Evolutionary conservation across 2,888 invertebrate genomes (phyloP).

Genomic region (Drepana falcataria): DNA sequence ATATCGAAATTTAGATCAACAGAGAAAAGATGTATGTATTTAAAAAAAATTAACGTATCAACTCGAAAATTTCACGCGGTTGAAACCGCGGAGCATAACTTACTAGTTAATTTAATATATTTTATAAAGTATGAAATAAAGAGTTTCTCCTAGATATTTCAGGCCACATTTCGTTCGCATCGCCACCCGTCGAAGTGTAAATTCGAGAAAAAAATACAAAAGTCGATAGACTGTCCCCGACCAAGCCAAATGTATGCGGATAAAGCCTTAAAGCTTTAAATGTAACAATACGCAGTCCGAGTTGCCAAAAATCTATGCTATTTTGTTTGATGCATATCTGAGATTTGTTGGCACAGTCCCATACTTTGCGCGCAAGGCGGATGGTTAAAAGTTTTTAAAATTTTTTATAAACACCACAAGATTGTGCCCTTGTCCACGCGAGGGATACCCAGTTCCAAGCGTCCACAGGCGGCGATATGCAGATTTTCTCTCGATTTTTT

Average conservation of each 20-base stretch:
- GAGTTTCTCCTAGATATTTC: background rate
- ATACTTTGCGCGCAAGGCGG: background rate
- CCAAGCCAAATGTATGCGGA: constrained; percentile 25
- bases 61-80: no score
- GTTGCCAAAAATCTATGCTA: constrained; percentile 34
- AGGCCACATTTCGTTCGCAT: constrained; percentile 2
- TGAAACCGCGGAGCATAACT: no score
- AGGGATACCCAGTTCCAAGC: no score
- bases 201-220: constrained; percentile 15
- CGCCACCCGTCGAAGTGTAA: constrained; percentile 11
- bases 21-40: no score
- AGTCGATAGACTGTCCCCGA: constrained; percentile 24
- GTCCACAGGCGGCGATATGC: no score
- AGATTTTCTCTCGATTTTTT: no score
- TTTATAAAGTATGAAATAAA: no score
- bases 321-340: constrained; percentile 49
- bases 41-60: no score
- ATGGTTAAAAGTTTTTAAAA: background rate
- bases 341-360: background rate
- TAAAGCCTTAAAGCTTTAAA: constrained; percentile 46
- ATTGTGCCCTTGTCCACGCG: no score
- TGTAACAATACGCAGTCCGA: constrained; percentile 46
- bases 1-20: no score
- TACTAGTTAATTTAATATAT: no score
- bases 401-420: no score